phyloP scores from a whole-genome alignment of 2,113 vertebrate species.

The Megaceryle maxima region DNA sequence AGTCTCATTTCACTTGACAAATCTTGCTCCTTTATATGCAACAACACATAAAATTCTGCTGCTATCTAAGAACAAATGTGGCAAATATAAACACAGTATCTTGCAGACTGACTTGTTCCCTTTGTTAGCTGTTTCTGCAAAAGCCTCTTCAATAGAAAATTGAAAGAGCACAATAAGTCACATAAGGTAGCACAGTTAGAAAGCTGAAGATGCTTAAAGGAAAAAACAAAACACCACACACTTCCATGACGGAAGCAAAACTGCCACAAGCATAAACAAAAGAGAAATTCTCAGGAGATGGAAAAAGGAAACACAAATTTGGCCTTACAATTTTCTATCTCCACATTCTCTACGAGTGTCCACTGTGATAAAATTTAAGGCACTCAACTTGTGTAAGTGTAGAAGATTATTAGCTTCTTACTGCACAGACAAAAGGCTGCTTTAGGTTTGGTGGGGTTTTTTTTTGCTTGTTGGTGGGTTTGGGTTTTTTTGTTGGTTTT shows the following conservation, averaged over 20 bases:
- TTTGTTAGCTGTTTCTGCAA: background rate
- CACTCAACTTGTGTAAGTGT: background rate
- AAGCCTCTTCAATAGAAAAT: background rate
- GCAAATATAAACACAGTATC: background rate
- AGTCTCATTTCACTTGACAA: background rate
- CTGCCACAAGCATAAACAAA: rapidly evolving
- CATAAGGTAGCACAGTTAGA: background rate
- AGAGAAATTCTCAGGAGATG: background rate
- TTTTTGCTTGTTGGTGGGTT: no score
- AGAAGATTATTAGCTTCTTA: background rate
- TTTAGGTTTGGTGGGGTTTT: background rate
- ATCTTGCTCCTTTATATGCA: background rate
- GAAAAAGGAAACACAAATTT: background rate
- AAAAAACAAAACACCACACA: background rate
- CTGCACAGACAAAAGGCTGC: background rate
- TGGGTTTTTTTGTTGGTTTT: background rate
- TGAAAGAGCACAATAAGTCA: background rate
- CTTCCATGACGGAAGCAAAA: background rate
- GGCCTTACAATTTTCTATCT: no score
- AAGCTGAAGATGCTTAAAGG: background rate
- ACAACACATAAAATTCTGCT: background rate
- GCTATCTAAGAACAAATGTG: rapidly evolving
- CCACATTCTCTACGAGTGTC: rapidly evolving
- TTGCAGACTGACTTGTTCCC: background rate
- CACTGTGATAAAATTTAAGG: background rate